phyloP scores from a whole-genome alignment of 2,113 vertebrate species.

The Corythaeola cristata region DNA sequence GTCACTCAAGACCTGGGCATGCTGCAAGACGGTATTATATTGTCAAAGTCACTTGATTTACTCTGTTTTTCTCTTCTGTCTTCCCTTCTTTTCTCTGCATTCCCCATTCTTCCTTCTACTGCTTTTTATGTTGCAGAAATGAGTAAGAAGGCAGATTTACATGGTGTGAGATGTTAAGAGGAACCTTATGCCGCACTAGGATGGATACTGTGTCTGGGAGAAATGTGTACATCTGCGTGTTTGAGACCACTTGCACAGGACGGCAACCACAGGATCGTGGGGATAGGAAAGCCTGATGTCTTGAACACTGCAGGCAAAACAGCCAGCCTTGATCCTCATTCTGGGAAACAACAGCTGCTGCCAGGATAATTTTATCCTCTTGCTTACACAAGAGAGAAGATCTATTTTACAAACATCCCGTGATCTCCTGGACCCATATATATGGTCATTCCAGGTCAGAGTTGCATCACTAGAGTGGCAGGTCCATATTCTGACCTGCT shows the following conservation, averaged over 20 bases:
- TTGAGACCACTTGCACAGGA: neutral
- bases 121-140: neutral
- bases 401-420: conserved; percentile 70
- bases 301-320: conserved; percentile 33
- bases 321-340: conserved; percentile 65
- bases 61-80: neutral
- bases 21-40: neutral
- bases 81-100: neutral
- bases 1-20: neutral
- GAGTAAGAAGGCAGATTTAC: neutral
- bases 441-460: conserved; percentile 58
- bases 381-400: conserved; percentile 66
- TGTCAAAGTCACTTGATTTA: neutral
- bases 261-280: neutral
- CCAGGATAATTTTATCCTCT: conserved; percentile 67
- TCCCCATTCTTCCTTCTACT: neutral
- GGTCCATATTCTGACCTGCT: conserved; percentile 26
- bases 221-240: neutral
- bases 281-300: conserved; percentile 9
- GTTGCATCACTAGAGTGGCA: conserved; percentile 38
- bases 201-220: neutral
- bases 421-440: conserved; percentile 61
- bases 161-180: neutral
- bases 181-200: neutral
- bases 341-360: conserved; percentile 67